Conservation (phyloP, 2,797 vertebrate species). For the Molossus alvarezi region DNA sequence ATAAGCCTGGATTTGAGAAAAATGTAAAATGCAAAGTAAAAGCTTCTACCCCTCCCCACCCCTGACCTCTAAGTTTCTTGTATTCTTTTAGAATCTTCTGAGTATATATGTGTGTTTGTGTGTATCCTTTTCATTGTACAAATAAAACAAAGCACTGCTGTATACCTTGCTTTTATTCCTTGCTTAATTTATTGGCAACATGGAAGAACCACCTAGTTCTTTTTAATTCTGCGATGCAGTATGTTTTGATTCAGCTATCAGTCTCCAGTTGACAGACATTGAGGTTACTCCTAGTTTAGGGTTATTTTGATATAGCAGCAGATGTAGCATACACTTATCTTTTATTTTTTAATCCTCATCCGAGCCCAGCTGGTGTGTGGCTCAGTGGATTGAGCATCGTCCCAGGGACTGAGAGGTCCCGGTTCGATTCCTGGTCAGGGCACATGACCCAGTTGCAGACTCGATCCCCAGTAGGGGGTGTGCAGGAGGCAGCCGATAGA, state of each 20-base stretch:
- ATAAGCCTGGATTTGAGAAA: slow-evolving; percentile 51
- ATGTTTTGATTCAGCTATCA: background rate
- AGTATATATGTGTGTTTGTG: background rate
- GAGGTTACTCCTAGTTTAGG: background rate
- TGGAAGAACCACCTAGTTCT: background rate
- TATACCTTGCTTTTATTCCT: background rate
- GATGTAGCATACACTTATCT: background rate
- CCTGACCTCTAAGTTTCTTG: slow-evolving; percentile 53
- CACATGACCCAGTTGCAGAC: no score
- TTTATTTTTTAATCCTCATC: background rate
- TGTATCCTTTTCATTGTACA: background rate
- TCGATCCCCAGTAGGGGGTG: no score
- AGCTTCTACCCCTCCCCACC: background rate
- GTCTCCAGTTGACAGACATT: background rate
- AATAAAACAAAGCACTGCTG: background rate
- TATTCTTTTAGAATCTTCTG: slow-evolving; percentile 20
- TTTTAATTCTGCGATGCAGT: background rate
- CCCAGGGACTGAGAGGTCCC: no score
- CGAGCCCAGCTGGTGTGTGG: no score
- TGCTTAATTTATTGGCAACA: background rate
- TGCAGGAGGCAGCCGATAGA: no score
- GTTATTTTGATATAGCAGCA: slow-evolving; percentile 23
- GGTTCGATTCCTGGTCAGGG: no score
- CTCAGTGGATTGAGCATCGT: no score
- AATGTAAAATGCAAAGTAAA: slow-evolving; percentile 51